Evolutionary conservation across 1,140 invertebrate species (phyloP).

Genomic region (Atta colombica): DNA sequence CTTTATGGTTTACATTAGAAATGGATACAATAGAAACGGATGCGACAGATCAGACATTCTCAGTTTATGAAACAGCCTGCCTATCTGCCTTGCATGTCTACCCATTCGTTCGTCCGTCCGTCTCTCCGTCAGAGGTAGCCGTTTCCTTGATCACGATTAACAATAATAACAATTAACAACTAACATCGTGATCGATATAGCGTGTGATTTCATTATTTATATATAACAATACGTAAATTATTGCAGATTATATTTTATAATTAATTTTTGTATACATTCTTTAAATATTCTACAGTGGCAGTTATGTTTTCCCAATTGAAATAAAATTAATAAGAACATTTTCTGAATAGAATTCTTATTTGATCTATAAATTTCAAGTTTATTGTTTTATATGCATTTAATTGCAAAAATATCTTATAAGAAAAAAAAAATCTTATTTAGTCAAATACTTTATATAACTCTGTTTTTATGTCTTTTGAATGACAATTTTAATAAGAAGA

Average conservation of each 20-base stretch:
- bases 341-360: background rate
- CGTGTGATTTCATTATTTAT: constrained; percentile 8
- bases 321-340: constrained; percentile 21
- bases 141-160: constrained; percentile 52
- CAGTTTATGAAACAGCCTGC: constrained; percentile 67
- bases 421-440: constrained; percentile 10
- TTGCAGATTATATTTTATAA: constrained; percentile 29
- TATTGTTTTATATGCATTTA: background rate
- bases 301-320: background rate
- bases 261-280: constrained; percentile 6
- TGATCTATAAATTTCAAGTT: constrained; percentile 7
- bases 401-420: background rate
- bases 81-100: constrained; percentile 76
- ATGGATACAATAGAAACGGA: constrained; percentile 45
- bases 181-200: background rate
- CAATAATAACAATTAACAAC: constrained; percentile 13
- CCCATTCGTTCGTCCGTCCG: constrained; percentile 77
- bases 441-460: constrained; percentile 13
- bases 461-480: background rate
- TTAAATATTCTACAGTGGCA: constrained; percentile 6
- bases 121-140: constrained; percentile 76
- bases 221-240: constrained; percentile 14
- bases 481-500: constrained; percentile 5
- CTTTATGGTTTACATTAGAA: constrained; percentile 41
- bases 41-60: constrained; percentile 46